Conservation (phyloP, 37 sponge, comb jelly and placozoan genomes). For the Beroe forskalii region DNA sequence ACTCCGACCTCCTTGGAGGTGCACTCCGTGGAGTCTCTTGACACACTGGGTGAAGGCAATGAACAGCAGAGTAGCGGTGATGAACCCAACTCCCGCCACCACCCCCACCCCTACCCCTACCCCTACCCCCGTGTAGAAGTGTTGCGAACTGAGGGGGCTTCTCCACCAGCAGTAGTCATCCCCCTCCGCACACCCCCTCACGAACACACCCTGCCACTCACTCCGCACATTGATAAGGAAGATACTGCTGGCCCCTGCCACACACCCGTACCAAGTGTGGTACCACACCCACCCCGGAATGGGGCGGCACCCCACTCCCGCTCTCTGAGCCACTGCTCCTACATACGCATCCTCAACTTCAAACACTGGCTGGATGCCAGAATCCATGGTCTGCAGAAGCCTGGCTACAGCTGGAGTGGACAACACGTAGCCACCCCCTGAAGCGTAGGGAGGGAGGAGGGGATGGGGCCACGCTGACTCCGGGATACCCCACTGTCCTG, state of each 20-base stretch:
- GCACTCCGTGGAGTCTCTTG: too few species aligned
- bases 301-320: neutral
- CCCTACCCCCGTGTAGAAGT: neutral
- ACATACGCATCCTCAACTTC: slow-evolving; percentile 9
- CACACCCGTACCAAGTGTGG: neutral
- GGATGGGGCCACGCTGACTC: neutral
- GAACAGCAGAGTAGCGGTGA: too few species aligned
- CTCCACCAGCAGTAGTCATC: neutral
- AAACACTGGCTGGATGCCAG: neutral
- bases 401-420: neutral
- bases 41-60: too few species aligned
- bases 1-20: too few species aligned
- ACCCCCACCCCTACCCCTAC: too few species aligned
- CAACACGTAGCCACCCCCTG: neutral
- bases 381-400: neutral
- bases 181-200: neutral
- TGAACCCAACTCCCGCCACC: too few species aligned
- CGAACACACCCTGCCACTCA: neutral
- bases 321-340: neutral
- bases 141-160: neutral
- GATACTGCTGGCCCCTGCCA: neutral
- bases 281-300: neutral
- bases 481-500: neutral
- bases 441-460: neutral
- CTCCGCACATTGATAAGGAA: neutral